phyloP scores from a whole-genome alignment of 2,113 vertebrate species.

The Neodontobutis hainanensis region DNA sequence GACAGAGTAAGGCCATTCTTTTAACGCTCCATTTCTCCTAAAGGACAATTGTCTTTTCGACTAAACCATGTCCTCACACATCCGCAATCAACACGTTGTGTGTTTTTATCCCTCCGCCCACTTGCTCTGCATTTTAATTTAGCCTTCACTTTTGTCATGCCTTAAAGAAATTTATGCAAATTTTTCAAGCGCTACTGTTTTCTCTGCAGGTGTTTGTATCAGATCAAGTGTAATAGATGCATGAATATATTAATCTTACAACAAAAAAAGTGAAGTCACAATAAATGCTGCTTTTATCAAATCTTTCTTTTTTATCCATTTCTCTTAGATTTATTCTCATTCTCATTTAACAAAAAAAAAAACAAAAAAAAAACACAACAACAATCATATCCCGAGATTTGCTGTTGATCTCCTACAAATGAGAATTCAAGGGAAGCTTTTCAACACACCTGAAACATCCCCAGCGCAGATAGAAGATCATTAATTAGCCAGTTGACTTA shows the following conservation, averaged over 20 bases:
- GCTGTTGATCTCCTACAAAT: constrained; percentile 3
- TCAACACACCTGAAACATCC: constrained; percentile 18
- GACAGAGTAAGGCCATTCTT: constrained; percentile 52
- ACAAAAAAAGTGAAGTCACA: constrained; percentile 15
- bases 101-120: constrained; percentile 46
- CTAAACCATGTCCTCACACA: constrained; percentile 47
- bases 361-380: constrained; percentile 6
- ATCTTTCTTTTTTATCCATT: not conserved
- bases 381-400: constrained; percentile 5
- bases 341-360: constrained; percentile 10
- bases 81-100: constrained; percentile 46
- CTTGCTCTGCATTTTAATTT: constrained; percentile 55
- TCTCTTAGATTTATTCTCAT: not conserved
- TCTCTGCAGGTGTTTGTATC: constrained; percentile 71
- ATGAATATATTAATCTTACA: constrained; percentile 62
- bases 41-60: constrained; percentile 46
- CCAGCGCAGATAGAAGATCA: constrained; percentile 21
- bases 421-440: constrained; percentile 19
- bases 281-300: constrained; percentile 1
- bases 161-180: constrained; percentile 66
- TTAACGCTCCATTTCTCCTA: constrained; percentile 46
- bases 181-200: constrained; percentile 49
- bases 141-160: constrained; percentile 45
- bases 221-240: constrained; percentile 67
- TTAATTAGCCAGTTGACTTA: constrained; percentile 52